Percentiles rank a stretch among this genome's conserved stretches.
Conservation (phyloP, 1,140 invertebrate species). For the Neotoxoptera formosana region DNA sequence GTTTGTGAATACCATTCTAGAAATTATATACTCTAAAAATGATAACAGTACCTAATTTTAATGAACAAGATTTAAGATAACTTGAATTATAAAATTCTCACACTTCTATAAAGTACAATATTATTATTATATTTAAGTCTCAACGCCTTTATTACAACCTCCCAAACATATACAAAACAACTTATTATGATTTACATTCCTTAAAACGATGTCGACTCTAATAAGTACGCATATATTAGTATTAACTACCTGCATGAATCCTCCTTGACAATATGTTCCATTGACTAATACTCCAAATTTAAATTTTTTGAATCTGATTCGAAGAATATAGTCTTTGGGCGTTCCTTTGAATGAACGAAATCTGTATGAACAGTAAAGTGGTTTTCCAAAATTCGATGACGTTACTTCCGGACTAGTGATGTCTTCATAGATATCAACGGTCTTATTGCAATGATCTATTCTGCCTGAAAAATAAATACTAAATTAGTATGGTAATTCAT, state of each 20-base stretch:
- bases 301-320: constrained; percentile 90
- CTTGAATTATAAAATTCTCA: background rate
- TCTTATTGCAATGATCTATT: constrained; percentile 86
- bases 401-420: constrained; percentile 85
- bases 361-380: constrained; percentile 87
- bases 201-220: background rate
- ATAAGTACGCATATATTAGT: background rate
- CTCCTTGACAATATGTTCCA: constrained; percentile 83
- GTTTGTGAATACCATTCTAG: background rate
- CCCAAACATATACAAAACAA: background rate
- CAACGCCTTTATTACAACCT: background rate
- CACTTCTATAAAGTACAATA: background rate
- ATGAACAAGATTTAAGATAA: background rate
- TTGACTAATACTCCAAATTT: constrained; percentile 87
- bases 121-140: background rate
- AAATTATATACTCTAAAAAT: background rate
- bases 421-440: constrained; percentile 90
- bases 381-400: constrained; percentile 79
- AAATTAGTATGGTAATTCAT: background rate
- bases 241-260: constrained; percentile 80
- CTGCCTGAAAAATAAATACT: constrained; percentile 60
- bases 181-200: background rate
- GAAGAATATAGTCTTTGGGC: constrained; percentile 85
- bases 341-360: constrained; percentile 83
- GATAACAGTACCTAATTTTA: background rate